phyloP scores from a whole-genome alignment of 2,888 invertebrate species.

The Copidosoma aretas region DNA sequence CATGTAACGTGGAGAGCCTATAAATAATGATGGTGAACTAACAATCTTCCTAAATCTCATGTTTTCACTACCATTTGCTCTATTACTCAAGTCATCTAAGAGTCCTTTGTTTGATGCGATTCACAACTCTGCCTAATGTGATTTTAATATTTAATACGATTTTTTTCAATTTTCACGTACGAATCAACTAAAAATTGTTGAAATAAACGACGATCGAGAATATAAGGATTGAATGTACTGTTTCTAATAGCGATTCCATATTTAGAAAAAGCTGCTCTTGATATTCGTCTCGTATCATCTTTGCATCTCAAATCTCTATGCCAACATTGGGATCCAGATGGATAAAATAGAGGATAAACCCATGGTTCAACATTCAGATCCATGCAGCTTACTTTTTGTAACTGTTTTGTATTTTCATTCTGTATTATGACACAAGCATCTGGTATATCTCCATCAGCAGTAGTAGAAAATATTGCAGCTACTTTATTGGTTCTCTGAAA shows the following conservation, averaged over 20 bases:
- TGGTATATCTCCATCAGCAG: conserved; percentile 42
- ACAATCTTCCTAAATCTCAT: conserved; percentile 30
- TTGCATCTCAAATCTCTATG: conserved; percentile 9
- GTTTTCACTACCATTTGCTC: conserved; percentile 4
- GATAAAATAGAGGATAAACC: conserved; percentile 25
- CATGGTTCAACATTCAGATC: conserved; percentile 39
- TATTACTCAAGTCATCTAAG: conserved; percentile 31
- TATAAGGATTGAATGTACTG: conserved; percentile 11
- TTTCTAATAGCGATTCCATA: conserved; percentile 9
- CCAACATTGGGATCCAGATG: conserved; percentile 38
- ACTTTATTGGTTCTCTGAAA: conserved; percentile 42
- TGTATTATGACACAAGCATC: conserved; percentile 40
- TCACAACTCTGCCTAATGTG: conserved; percentile 32
- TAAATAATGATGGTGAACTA: conserved; percentile 35
- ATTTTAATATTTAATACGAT: conserved; percentile 34
- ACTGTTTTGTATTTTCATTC: conserved; percentile 36
- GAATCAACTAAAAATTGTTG: conserved; percentile 34
- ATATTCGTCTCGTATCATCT: conserved; percentile 7
- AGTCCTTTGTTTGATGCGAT: conserved; percentile 35
- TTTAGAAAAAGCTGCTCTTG: conserved; percentile 7
- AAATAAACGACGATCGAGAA: conserved; percentile 23
- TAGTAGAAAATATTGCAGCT: conserved; percentile 40
- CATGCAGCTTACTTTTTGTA: conserved; percentile 41
- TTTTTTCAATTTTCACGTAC: conserved; percentile 34
- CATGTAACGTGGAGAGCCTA: conserved; percentile 39